phyloP scores from a whole-genome alignment of 2,113 vertebrate genomes.

The Lophius piscatorius region DNA sequence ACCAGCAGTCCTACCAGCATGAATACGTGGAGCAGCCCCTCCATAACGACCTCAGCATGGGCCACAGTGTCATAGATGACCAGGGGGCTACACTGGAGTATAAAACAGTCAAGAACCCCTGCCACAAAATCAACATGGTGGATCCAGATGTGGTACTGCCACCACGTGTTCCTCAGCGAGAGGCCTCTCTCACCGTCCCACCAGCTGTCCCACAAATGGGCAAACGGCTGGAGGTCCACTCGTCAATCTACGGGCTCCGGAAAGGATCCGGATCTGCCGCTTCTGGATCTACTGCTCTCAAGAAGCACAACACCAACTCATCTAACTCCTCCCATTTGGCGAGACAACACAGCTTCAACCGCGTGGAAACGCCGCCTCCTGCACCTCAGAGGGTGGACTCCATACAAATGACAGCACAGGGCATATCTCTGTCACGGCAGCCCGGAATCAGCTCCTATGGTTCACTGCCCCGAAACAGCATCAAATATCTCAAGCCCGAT shows the following conservation, averaged over 20 bases:
- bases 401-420: slow-evolving; percentile 90
- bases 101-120: slow-evolving; percentile 93
- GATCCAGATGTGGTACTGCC: slow-evolving; percentile 88
- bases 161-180: slow-evolving; percentile 94
- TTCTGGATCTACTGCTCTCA: slow-evolving; percentile 82
- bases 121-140: slow-evolving; percentile 86
- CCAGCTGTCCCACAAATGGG: slow-evolving; percentile 89
- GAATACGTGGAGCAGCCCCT: slow-evolving; percentile 96
- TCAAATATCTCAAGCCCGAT: slow-evolving; percentile 94
- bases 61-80: slow-evolving; percentile 87
- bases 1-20: slow-evolving; percentile 93
- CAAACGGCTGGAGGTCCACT: slow-evolving; percentile 93
- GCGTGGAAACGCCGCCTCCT: slow-evolving; percentile 91
- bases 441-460: slow-evolving; percentile 89
- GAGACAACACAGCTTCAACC: slow-evolving; percentile 92
- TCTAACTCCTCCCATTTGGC: slow-evolving; percentile 97
- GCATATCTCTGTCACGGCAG: slow-evolving; percentile 89
- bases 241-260: slow-evolving; percentile 89
- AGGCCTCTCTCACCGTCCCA: slow-evolving; percentile 90
- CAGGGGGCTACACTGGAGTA: slow-evolving; percentile 94
- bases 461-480: slow-evolving; percentile 90
- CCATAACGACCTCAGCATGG: slow-evolving; percentile 79
- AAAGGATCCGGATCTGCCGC: slow-evolving; percentile 82
- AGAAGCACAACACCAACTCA: slow-evolving; percentile 99
- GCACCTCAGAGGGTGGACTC: slow-evolving; percentile 98